phyloP scores from a whole-genome alignment of 1,140 invertebrate genomes.

The Conus betulinus region DNA sequence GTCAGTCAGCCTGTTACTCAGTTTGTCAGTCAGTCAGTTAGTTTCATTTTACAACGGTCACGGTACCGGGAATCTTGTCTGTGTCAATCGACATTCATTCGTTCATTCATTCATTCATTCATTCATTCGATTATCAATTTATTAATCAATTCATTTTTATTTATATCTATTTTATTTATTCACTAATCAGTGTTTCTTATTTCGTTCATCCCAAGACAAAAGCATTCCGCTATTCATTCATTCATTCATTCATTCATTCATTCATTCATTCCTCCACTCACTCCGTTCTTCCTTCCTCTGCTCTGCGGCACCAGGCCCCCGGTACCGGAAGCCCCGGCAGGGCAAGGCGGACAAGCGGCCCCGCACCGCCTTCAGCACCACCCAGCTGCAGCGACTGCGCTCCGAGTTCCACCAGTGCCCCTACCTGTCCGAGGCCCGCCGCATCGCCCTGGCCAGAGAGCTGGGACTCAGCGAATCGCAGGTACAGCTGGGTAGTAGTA shows the following conservation, averaged over 20 bases:
- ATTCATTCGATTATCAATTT: too few species aligned
- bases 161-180: too few species aligned
- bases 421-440: constrained; percentile 93
- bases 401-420: constrained; percentile 94
- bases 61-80: too few species aligned
- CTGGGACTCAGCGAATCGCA: constrained; percentile 97
- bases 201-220: too few species aligned
- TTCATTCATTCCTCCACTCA: not conserved
- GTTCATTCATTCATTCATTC: too few species aligned
- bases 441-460: constrained; percentile 93
- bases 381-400: constrained; percentile 93
- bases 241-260: not conserved
- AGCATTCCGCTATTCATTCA: not conserved
- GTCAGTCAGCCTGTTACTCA: too few species aligned
- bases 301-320: constrained; percentile 83
- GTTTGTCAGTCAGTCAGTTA: too few species aligned
- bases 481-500: constrained; percentile 77
- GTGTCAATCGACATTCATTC: too few species aligned
- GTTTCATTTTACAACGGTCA: too few species aligned
- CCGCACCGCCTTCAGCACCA: constrained; percentile 95
- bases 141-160: too few species aligned
- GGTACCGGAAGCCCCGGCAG: constrained; percentile 87
- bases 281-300: not conserved
- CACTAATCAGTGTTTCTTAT: too few species aligned
- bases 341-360: constrained; percentile 85